These are phyloP conservation scores for Aproaerema taeniolella DNA, from an alignment of 2,888 invertebrate species.

Conservation along the genomic window DNA sequence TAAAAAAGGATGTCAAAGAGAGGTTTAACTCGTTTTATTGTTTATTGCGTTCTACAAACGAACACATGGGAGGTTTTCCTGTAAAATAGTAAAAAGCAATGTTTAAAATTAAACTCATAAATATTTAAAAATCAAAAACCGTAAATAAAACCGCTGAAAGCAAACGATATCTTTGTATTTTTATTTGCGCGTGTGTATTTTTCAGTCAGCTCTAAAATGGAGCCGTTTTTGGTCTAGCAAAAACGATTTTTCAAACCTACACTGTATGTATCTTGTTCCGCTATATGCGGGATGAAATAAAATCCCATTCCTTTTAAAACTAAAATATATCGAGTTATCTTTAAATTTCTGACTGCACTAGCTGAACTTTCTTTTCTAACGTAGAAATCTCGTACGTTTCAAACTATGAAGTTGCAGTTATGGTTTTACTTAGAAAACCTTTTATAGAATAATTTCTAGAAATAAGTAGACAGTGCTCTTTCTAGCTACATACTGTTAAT, in stretches of 20 bases:
- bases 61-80: neutral
- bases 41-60: too few relatives aligned
- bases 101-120: conserved; percentile 7
- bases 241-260: conserved; percentile 27
- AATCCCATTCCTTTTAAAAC: neutral
- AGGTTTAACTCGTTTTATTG: too few relatives aligned
- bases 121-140: conserved; percentile 18
- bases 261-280: conserved; percentile 1
- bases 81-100: neutral
- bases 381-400: neutral
- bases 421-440: conserved; percentile 2
- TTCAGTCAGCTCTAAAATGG: conserved; percentile 28
- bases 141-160: conserved; percentile 24
- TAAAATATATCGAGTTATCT: conserved; percentile 6
- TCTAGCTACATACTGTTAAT: too few relatives aligned
- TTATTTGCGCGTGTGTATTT: too few relatives aligned
- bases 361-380: too few relatives aligned
- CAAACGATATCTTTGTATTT: conserved; percentile 23
- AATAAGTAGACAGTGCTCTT: too few relatives aligned
- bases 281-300: conserved; percentile 1
- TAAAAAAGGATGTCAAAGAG: too few relatives aligned
- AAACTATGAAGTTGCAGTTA: conserved; percentile 1
- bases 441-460: too few relatives aligned
- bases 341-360: conserved; percentile 3
- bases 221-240: conserved; percentile 29